These are phyloP conservation scores for Dyspetes luteomarginatus DNA, from an alignment of 2,888 invertebrate genomes.

Conservation along the genomic window DNA sequence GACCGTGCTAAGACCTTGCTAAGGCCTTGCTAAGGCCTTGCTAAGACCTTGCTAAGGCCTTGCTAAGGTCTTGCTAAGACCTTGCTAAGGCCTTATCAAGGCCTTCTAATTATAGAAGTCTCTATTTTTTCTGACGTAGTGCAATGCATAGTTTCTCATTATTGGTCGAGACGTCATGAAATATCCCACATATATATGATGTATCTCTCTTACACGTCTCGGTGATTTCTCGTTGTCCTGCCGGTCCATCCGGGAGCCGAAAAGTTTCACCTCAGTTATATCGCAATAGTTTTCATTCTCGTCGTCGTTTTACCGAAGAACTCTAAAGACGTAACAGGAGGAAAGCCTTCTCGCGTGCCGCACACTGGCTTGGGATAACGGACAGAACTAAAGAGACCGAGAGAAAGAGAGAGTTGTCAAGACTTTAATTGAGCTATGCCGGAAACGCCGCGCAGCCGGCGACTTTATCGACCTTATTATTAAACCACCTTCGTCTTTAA, in stretches of 20 bases:
- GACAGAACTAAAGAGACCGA: constrained; percentile 39
- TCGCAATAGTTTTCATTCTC: constrained; percentile 58
- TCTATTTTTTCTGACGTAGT: neutral
- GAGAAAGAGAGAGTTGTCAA: constrained; percentile 58
- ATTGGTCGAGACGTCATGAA: neutral
- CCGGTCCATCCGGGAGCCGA: constrained; percentile 31
- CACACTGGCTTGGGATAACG: constrained; percentile 56
- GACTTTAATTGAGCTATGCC: constrained; percentile 75
- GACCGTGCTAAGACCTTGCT: too few relatives aligned
- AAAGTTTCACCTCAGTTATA: constrained; percentile 57
- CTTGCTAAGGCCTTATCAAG: too few relatives aligned
- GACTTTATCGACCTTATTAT: constrained; percentile 78
- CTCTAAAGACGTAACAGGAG: constrained; percentile 47
- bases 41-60: too few relatives aligned
- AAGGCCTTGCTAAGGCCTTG: too few relatives aligned
- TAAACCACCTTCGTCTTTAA: constrained; percentile 66
- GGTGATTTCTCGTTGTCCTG: constrained; percentile 47
- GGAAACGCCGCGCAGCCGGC: constrained; percentile 72
- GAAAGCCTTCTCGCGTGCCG: constrained; percentile 45
- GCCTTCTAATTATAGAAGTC: neutral
- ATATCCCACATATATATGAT: constrained; percentile 8
- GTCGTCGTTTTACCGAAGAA: constrained; percentile 44
- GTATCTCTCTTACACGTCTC: constrained; percentile 30
- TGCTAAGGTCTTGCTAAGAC: too few relatives aligned
- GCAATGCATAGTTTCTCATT: constrained; percentile 26